Conservation (phyloP, 2,113 vertebrate genomes). For the Danio rerio region GRCz12tu NC_133176.1:24685001-24685500, state of each 20-base stretch:
- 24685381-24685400: conserved; percentile 48
- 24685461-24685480: background rate
- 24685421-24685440: conserved; percentile 6
- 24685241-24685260: background rate
- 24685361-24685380: conserved; percentile 51
- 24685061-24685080: conserved; percentile 30
- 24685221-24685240: conserved; percentile 24
- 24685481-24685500: background rate
- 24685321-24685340: conserved; percentile 51
- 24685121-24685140: conserved; percentile 22
- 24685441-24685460: conserved; percentile 5
- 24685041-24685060: conserved; percentile 30
- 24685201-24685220: conserved; percentile 45
- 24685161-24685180: conserved; percentile 45
- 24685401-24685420: conserved; percentile 22
- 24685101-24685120: conserved; percentile 17
- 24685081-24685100: conserved; percentile 20
- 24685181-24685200: conserved; percentile 54
- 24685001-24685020: conserved; percentile 6
- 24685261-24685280: conserved; percentile 9
- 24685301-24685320: conserved; percentile 52
- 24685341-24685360: conserved; percentile 51
- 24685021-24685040: conserved; percentile 13
- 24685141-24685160: conserved; percentile 50
- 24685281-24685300: conserved; percentile 27